Evolutionary conservation across 1,140 invertebrate species (phyloP), one percentile per base, ranked within the genome.

Genomic region (Pteromalus puparum): DNA sequence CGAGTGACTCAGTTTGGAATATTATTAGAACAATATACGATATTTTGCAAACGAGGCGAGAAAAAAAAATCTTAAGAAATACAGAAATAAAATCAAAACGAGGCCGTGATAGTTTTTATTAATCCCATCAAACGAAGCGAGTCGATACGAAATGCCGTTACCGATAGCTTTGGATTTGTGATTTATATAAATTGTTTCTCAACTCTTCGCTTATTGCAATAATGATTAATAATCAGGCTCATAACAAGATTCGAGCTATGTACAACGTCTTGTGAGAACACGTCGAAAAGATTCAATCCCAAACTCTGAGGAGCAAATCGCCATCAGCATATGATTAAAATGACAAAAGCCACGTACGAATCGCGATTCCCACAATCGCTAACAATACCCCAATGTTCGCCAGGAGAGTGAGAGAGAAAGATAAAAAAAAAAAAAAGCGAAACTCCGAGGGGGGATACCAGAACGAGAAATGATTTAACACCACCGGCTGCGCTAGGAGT

Each of bases 391-490:
- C 53, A 9, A 12, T 42, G 38, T 42, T 42, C 53, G 53, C 6
- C 4, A 61, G 7, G 5, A 61, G n/a, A n/a, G n/a, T n/a, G n/a
- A n/a, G n/a, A n/a, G n/a, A n/a, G n/a, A n/a, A n/a, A n/a, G n/a
- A n/a, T n/a, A n/a, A n/a, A n/a, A n/a, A n/a, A n/a, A n/a, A 53
- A 53, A 53, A 53, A 13, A 18, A 53, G 18, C 18, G 48, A 53
- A 48, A 53, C 6, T n/a, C 18, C 53, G 1, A n/a, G 18, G 53
- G 53, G 53, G 53, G 53, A 15, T 21, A 61, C 4, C 53, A 61
- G 53, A 61, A n/a, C 53, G 53, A 61, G 53, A 61, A 61, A 61
- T 61, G 53, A 61, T 61, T 61, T 61, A 61, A n/a, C 53, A 61
- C 53, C 53, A 61, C 53, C 53, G 53, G 53, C 53, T 61, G 53